These are phyloP conservation scores for Vandiemenella viatica DNA, from an alignment of 2,888 invertebrate genomes.

Conservation along the genomic window DNA sequence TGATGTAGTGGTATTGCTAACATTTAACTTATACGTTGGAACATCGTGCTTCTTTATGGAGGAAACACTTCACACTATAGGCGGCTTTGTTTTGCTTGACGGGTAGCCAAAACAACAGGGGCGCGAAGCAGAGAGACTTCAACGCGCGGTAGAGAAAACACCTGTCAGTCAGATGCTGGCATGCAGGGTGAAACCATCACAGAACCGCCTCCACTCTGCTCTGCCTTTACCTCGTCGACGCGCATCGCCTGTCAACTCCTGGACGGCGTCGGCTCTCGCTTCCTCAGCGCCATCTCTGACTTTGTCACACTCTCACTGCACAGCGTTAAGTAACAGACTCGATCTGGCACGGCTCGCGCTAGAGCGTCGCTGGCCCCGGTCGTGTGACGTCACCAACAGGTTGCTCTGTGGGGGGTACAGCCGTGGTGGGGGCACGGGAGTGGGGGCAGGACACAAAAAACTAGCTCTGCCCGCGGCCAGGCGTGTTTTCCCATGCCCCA, in stretches of 20 bases:
- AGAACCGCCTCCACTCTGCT: too few relatives aligned
- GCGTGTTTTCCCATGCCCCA: background rate
- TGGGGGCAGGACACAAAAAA: background rate
- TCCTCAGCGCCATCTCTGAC: background rate
- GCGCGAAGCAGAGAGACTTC: too few relatives aligned
- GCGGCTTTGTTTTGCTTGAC: too few relatives aligned
- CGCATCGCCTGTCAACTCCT: background rate
- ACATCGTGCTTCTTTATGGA: too few relatives aligned
- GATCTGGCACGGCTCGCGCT: conserved; percentile 1
- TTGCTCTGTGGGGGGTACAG: conserved; percentile 16
- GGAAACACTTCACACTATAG: too few relatives aligned
- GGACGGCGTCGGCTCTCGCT: background rate
- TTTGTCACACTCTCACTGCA: conserved; percentile 1
- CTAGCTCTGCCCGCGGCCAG: background rate
- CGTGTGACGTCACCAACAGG: conserved; percentile 16
- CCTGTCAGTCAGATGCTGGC: too few relatives aligned
- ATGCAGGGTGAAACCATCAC: too few relatives aligned
- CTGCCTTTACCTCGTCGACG: background rate
- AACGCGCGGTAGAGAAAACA: too few relatives aligned
- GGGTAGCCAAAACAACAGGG: too few relatives aligned
- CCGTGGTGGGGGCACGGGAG: background rate
- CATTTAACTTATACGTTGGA: too few relatives aligned
- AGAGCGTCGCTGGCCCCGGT: conserved; percentile 1
- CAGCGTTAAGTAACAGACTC: conserved; percentile 2
- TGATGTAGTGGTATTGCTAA: too few relatives aligned